Base-by-base conservation (phyloP, 30 jellyfish, hydroid and myxozoan species). In the Hydractinia echinata region DNA sequence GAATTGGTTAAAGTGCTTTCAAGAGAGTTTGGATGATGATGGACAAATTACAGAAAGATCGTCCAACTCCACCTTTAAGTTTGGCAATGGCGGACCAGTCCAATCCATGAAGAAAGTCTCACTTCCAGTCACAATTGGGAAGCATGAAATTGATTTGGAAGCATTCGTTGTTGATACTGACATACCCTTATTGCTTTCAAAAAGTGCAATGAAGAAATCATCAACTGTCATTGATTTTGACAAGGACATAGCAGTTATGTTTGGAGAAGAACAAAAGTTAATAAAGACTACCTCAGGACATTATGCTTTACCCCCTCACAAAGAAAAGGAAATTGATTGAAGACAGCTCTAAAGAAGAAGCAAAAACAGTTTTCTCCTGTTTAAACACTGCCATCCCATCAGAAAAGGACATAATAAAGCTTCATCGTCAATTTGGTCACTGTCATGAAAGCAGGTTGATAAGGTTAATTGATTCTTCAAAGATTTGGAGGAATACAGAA, bases 191-290 rank as follows among this genome's bases (percentile, higher is more conserved):
- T 69, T 69, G 10, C 19, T 81, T 66, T 67, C 77, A n/a, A 81
- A 81, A 54, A 60, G 53, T 53, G 89, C 89, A 6, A 81, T 81
- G 89, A 81, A 69, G 62, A 81, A 81, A 30, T 52, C 89, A 19
- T 13, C 20, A 55, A 81, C 89, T 11, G 60, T 52, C 48, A 77
- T 81, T 54, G 89, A 81, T 51, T 81, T 81, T 69, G 76, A 81
- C 54, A 55, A 81, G 54, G 79, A 81, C 49, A 81, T 21, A 62
- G 76, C 61, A 13, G 39, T 51, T 51, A 67, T 81, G 89, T 79
- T 81, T 81, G 79, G 89, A 16, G 69, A 79, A 83, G 39, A 72
- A 83, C 61, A 86, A 86, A 6, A 67, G 86, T 50, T 77, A 83
- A 56, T 70, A 51, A 30, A 54, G 4, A 72, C 44, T 30, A 30